Conservation (phyloP, 2,113 vertebrate species). For the Fregetta grallaria region DNA sequence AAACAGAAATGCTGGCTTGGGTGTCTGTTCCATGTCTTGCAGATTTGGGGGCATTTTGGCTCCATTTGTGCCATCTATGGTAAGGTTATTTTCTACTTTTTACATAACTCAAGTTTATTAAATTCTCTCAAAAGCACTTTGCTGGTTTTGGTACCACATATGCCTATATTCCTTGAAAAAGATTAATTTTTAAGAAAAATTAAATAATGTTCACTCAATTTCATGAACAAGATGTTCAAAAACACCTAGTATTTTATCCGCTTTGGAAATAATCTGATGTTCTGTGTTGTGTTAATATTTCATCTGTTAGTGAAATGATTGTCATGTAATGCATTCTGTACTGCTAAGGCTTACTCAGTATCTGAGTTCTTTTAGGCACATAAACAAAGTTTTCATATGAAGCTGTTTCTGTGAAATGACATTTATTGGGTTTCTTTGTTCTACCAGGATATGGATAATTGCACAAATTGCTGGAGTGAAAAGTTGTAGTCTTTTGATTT, state of each 20-base stretch:
- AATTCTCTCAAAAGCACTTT: background rate
- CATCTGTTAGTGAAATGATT: background rate
- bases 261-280: background rate
- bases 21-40: conserved; percentile 88
- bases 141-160: background rate
- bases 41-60: conserved; percentile 86
- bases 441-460: background rate
- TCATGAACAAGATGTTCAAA: background rate
- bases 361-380: background rate
- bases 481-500: background rate
- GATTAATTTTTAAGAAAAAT: background rate
- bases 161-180: background rate
- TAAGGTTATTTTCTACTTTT: conserved; percentile 46
- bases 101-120: background rate
- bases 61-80: conserved; percentile 85
- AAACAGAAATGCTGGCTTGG: conserved; percentile 85
- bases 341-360: background rate
- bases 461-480: background rate
- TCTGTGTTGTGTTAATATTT: background rate
- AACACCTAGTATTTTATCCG: background rate
- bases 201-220: background rate
- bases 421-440: background rate
- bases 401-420: background rate
- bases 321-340: background rate
- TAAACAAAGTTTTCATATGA: background rate